These are phyloP conservation scores for Electrophaes corylata DNA, from an alignment of 2,888 invertebrate genomes.

Conservation along the genomic window DNA sequence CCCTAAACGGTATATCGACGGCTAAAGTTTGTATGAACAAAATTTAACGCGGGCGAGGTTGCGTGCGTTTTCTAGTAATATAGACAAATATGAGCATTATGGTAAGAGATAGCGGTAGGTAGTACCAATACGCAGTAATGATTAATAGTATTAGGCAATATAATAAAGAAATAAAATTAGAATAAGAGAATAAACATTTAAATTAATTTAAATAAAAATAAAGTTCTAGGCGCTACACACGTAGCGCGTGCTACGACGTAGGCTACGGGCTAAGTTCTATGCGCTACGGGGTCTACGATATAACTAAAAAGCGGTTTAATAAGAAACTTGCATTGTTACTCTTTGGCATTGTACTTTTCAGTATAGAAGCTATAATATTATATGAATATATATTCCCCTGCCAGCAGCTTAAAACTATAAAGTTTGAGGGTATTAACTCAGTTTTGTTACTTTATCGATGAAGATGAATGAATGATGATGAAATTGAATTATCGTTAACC, in stretches of 20 bases:
- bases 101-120: conserved; percentile 8
- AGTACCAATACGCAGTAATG: neutral
- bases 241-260: conserved; percentile 23
- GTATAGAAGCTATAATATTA: too few species aligned
- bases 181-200: too few species aligned
- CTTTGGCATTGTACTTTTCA: neutral
- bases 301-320: neutral
- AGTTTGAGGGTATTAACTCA: neutral
- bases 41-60: too few species aligned
- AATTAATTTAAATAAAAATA: too few species aligned
- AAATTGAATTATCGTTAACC: too few species aligned
- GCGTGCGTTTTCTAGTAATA: too few species aligned
- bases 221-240: conserved; percentile 7
- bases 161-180: too few species aligned
- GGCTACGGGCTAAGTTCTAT: conserved; percentile 20
- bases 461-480: too few species aligned
- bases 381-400: too few species aligned
- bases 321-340: neutral
- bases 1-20: too few species aligned
- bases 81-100: conserved; percentile 34
- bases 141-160: neutral
- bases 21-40: too few species aligned
- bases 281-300: conserved; percentile 13
- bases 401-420: too few species aligned
- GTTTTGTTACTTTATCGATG: neutral